Percentiles rank a stretch among this genome's conserved stretches.
phyloP scores from a whole-genome alignment of 2,797 vertebrate genomes.

The Ptychobarbus kaznakovi region DNA sequence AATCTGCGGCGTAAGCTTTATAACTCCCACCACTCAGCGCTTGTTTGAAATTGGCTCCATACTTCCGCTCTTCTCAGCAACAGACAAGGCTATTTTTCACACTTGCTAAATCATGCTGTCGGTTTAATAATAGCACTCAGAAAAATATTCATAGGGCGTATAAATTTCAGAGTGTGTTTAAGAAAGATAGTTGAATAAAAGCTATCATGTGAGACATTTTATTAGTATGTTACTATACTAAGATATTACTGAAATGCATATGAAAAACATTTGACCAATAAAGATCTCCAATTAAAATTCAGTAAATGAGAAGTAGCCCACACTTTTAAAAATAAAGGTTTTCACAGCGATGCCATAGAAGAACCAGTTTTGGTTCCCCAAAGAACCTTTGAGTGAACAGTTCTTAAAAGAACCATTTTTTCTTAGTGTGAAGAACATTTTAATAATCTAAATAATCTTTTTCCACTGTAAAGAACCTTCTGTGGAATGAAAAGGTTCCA shows the following conservation, averaged over 20 bases:
- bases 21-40: slow-evolving; percentile 37
- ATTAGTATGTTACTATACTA: background rate
- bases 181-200: slow-evolving; percentile 6
- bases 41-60: slow-evolving; percentile 47
- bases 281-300: background rate
- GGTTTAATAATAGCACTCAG: slow-evolving; percentile 47
- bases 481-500: background rate
- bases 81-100: slow-evolving; percentile 41
- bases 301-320: background rate
- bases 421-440: background rate
- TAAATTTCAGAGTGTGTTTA: slow-evolving; percentile 10
- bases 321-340: too few species aligned
- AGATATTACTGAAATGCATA: background rate
- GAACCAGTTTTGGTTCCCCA: too few species aligned
- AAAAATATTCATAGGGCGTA: slow-evolving; percentile 13
- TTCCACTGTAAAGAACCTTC: background rate
- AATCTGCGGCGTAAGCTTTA: slow-evolving; percentile 43
- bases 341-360: too few species aligned
- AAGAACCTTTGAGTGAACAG: too few species aligned
- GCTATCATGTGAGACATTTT: background rate
- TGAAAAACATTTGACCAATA: background rate
- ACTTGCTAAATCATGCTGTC: slow-evolving; percentile 37
- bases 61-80: slow-evolving; percentile 1
- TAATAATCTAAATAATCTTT: background rate
- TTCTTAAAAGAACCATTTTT: too few species aligned